A percentile compares a stretch with the other conserved stretches of the same genome.
These are phyloP conservation scores for Amphimedon queenslandica DNA, from an alignment of 37 sponge, comb jelly and placozoan species.

Conservation along the genomic window DNA sequence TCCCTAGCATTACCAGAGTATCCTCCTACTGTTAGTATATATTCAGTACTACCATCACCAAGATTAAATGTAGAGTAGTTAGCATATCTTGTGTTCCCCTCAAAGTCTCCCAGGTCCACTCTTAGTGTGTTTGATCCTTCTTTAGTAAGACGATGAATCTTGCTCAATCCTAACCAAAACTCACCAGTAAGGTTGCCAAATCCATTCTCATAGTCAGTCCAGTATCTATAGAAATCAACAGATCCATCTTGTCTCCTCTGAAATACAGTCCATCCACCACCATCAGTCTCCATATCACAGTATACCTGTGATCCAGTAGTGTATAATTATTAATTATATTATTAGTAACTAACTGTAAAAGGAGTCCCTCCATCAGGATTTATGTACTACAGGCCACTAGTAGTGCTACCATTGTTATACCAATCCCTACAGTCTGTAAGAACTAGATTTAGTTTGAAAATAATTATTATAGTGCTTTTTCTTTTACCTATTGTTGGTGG, in stretches of 20 bases:
- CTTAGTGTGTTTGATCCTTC: background rate
- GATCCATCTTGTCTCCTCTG: background rate
- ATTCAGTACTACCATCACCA: slow-evolving; percentile 7
- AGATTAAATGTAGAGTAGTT: slow-evolving; percentile 9
- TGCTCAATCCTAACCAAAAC: slow-evolving; percentile 23
- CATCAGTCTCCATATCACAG: background rate
- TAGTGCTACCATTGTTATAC: too few relatives aligned
- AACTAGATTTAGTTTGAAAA: too few relatives aligned
- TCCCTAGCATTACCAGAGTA: slow-evolving; percentile 8
- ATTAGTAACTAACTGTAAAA: too few relatives aligned
- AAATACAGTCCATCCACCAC: background rate
- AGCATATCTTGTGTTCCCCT: background rate
- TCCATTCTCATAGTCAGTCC: slow-evolving; percentile 25
- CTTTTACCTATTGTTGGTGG: too few relatives aligned
- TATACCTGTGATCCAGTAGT: background rate
- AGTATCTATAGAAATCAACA: slow-evolving; percentile 12
- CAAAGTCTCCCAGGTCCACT: background rate
- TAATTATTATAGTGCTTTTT: too few relatives aligned
- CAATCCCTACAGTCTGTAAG: too few relatives aligned
- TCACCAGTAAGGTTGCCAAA: slow-evolving; percentile 23
- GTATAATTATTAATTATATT: too few relatives aligned
- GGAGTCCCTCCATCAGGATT: too few relatives aligned
- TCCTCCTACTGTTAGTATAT: slow-evolving; percentile 16
- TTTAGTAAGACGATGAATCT: slow-evolving; percentile 29
- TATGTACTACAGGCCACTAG: too few relatives aligned